A percentile compares a stretch with the other conserved stretches of the same genome.
Conservation (phyloP, 2,113 vertebrate genomes). For the Embiotoca jacksoni region DNA sequence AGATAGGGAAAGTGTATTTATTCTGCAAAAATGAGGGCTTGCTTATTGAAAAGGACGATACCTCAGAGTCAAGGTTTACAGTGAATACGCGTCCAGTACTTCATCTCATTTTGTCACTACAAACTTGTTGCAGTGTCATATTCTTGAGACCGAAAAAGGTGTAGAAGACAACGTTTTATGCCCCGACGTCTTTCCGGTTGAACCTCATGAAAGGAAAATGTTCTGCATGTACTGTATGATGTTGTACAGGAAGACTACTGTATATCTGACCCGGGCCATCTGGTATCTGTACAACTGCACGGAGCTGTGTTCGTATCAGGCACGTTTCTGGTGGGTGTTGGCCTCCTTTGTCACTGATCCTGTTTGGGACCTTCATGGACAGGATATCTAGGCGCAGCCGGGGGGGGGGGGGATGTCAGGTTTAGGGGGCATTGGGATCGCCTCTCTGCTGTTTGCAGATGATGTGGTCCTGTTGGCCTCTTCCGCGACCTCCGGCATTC, state of each 20-base stretch:
- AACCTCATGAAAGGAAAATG: slow-evolving; percentile 24
- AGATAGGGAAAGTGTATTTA: slow-evolving; percentile 71
- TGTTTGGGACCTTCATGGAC: too few species aligned
- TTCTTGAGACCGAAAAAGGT: not conserved
- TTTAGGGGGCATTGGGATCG: too few species aligned
- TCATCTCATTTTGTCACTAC: slow-evolving; percentile 65
- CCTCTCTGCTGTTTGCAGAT: too few species aligned
- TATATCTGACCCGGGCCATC: not conserved
- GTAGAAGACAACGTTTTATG: not conserved
- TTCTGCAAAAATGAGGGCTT: slow-evolving; percentile 67
- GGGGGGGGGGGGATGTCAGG: too few species aligned
- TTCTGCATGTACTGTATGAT: slow-evolving; percentile 24
- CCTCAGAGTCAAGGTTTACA: slow-evolving; percentile 81
- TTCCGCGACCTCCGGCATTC: too few species aligned
- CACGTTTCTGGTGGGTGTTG: too few species aligned
- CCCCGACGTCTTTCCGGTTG: not conserved
- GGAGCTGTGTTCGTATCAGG: too few species aligned
- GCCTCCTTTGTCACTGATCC: too few species aligned
- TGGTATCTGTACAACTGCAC: too few species aligned
- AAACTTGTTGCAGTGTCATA: slow-evolving; percentile 24
- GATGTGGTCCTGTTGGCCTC: too few species aligned
- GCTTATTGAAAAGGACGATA: slow-evolving; percentile 66
- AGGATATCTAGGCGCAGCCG: too few species aligned
- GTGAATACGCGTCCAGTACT: slow-evolving; percentile 53
- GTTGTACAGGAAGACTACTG: slow-evolving; percentile 55